Percentiles rank a stretch among this genome's conserved stretches.
Conservation (phyloP, 2,797 vertebrate species). For the Acridotheres tristis region DNA sequence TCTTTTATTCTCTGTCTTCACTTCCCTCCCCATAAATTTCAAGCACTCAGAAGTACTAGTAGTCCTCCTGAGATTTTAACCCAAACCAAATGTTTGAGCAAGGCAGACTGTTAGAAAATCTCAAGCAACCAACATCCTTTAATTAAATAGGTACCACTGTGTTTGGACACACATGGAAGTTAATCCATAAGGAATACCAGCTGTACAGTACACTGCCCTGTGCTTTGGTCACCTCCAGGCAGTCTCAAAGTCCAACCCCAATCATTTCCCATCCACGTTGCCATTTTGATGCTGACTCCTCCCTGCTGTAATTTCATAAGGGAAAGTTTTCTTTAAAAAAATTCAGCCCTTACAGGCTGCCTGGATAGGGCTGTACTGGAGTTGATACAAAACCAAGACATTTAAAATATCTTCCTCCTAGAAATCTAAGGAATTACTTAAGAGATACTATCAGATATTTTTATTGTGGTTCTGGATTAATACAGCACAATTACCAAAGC, state of each 20-base stretch:
- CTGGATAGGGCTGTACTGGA: neutral
- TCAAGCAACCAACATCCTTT: neutral
- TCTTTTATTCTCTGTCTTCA: conserved; percentile 11
- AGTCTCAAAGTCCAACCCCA: neutral
- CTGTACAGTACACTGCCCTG: neutral
- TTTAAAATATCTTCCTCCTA: neutral
- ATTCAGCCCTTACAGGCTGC: neutral
- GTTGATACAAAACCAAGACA: neutral
- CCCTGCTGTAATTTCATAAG: neutral
- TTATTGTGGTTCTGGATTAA: neutral
- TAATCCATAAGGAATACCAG: neutral
- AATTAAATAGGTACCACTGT: neutral
- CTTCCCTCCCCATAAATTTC: conserved; percentile 11
- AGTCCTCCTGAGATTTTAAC: conserved; percentile 30
- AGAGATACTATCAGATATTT: neutral
- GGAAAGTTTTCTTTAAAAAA: neutral
- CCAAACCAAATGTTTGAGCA: conserved; percentile 25
- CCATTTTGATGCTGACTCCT: neutral
- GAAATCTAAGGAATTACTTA: neutral
- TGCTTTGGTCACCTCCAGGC: neutral
- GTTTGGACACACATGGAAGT: neutral
- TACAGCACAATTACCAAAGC: neutral
- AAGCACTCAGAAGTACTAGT: neutral
- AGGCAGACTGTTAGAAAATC: conserved; percentile 22
- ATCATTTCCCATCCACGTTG: neutral